Conservation (phyloP, 2,888 invertebrate species). For the Aleiodes leptofemur region DNA sequence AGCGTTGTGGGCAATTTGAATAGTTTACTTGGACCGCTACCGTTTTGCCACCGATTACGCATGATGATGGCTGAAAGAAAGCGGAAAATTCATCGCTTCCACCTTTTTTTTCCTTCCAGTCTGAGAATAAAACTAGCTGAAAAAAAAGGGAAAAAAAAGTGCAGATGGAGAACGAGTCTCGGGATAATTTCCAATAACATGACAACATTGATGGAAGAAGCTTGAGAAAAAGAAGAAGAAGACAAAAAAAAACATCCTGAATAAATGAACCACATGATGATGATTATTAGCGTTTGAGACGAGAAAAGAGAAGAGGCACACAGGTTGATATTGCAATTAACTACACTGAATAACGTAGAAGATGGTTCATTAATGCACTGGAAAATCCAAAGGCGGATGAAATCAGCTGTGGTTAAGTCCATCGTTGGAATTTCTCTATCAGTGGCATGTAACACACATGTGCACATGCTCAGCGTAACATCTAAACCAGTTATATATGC, state of each 20-base stretch:
- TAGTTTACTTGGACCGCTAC: conserved; percentile 18
- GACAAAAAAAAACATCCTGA: not conserved
- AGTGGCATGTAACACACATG: conserved; percentile 10
- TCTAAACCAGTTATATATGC: conserved; percentile 26
- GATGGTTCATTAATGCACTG: conserved; percentile 27
- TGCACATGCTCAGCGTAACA: conserved; percentile 19
- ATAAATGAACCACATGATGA: conserved; percentile 6
- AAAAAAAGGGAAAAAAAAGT: not conserved
- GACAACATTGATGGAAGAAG: too few relatives aligned
- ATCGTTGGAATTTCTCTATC: conserved; percentile 26
- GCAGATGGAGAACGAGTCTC: too few relatives aligned
- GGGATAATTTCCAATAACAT: conserved; percentile 6
- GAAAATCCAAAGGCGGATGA: conserved; percentile 18
- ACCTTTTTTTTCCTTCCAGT: not conserved
- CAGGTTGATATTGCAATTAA: conserved; percentile 29
- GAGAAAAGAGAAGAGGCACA: not conserved
- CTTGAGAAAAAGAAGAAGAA: not conserved
- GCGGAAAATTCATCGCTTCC: conserved; percentile 14
- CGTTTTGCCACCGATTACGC: conserved; percentile 17
- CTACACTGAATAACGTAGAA: not conserved
- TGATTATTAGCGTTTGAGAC: not conserved
- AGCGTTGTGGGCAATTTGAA: conserved; percentile 12
- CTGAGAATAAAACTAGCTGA: not conserved
- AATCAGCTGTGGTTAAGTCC: conserved; percentile 24
- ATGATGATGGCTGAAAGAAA: not conserved